These are phyloP conservation scores for Bombus terrestris DNA, from an alignment of 1,140 invertebrate genomes.

Conservation along the genomic window DNA sequence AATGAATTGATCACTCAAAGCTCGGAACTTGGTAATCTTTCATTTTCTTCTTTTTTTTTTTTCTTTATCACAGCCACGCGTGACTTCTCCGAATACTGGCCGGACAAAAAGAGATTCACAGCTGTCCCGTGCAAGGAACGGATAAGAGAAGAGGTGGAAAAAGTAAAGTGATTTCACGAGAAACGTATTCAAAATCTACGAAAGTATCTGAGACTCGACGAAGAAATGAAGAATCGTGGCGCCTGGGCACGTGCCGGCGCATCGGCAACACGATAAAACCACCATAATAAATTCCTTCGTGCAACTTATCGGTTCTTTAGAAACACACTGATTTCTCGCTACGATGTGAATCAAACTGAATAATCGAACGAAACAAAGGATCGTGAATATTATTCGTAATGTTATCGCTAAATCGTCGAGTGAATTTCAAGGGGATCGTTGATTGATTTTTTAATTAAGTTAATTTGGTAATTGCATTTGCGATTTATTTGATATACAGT, in stretches of 20 bases:
- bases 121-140: too few relatives aligned
- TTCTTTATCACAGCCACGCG: neutral
- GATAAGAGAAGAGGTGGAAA: neutral
- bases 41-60: neutral
- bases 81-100: neutral
- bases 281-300: conserved; percentile 2
- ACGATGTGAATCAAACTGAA: neutral
- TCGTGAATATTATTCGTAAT: neutral
- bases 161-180: conserved; percentile 2
- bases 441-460: too few relatives aligned
- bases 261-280: neutral
- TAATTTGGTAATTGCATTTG: too few relatives aligned
- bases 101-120: neutral
- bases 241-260: neutral
- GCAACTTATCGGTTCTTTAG: neutral
- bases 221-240: neutral
- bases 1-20: neutral
- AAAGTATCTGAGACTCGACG: neutral
- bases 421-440: neutral
- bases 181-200: neutral
- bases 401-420: neutral
- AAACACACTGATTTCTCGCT: neutral
- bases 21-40: neutral
- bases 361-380: neutral
- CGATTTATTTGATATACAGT: too few relatives aligned